These are phyloP conservation scores for Botrylloides violaceus DNA, from an alignment of 23 tunicate genomes.

Conservation along the genomic window DNA sequence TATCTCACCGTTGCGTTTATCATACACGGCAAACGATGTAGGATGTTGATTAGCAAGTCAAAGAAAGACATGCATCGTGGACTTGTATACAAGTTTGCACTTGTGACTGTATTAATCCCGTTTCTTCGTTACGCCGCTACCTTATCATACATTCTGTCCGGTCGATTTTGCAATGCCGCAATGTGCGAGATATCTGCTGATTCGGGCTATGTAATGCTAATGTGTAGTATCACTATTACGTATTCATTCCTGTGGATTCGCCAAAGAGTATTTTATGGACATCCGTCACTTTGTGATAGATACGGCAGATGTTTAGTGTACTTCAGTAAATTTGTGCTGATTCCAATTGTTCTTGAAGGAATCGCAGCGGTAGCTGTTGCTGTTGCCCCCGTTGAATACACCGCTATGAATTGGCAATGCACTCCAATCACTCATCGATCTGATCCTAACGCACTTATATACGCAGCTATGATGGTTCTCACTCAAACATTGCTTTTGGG, in stretches of 20 bases:
- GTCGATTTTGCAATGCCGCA: neutral
- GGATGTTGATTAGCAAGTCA: neutral
- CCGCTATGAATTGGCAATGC: neutral
- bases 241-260: slow-evolving; percentile 7
- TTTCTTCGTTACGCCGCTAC: slow-evolving; percentile 5
- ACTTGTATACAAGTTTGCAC: slow-evolving; percentile 1
- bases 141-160: neutral
- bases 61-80: slow-evolving; percentile 21
- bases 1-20: slow-evolving; percentile 3
- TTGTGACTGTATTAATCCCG: neutral
- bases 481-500: neutral
- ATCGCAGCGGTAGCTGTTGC: neutral
- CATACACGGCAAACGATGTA: neutral
- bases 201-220: slow-evolving; percentile 4
- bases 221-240: neutral
- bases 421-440: neutral
- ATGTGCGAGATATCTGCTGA: slow-evolving; percentile 1
- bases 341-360: slow-evolving; percentile 8
- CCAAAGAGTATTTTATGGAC: slow-evolving; percentile 12
- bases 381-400: neutral
- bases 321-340: slow-evolving; percentile 5
- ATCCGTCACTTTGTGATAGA: neutral
- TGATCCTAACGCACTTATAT: neutral
- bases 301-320: neutral
- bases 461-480: slow-evolving; percentile 1